phyloP scores from a whole-genome alignment of 1,140 invertebrate species.

The Philotrypesis tridentata region DNA sequence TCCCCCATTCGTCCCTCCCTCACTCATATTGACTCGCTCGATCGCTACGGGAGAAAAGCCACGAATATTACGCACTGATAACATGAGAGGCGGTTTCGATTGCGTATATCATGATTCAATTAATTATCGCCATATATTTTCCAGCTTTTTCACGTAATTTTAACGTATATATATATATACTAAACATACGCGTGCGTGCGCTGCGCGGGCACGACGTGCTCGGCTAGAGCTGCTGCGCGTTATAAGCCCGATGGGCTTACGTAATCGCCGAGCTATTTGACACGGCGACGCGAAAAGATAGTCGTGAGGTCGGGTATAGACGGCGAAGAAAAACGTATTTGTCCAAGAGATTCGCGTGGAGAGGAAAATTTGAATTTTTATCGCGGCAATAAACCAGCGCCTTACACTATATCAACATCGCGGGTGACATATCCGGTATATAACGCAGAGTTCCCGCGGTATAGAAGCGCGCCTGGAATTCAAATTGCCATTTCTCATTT shows the following conservation, averaged over 20 bases:
- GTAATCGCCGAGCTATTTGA: neutral
- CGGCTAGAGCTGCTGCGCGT: too few species aligned
- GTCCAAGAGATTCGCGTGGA: neutral
- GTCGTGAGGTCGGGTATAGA: neutral
- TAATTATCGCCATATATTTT: neutral
- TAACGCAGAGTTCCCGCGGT: too few species aligned
- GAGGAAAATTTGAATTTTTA: constrained; percentile 27
- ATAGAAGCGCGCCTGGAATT: too few species aligned
- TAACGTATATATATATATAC: too few species aligned
- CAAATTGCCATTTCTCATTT: neutral
- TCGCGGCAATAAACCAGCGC: neutral
- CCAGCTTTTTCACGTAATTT: neutral
- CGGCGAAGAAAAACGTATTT: constrained; percentile 1
- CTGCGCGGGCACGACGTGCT: neutral
- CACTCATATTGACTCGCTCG: too few species aligned
- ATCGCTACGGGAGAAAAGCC: too few species aligned
- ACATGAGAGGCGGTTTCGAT: neutral
- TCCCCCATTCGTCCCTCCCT: too few species aligned
- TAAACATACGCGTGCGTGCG: neutral
- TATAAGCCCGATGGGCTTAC: too few species aligned
- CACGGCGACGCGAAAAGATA: neutral
- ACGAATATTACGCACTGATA: neutral
- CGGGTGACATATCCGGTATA: too few species aligned
- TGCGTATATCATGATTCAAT: neutral
- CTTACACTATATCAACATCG: neutral